A percentile compares a stretch with the other conserved stretches of the same genome.
Evolutionary conservation across 2,888 invertebrate species (phyloP).

Genomic region (Lypha dubia): DNA sequence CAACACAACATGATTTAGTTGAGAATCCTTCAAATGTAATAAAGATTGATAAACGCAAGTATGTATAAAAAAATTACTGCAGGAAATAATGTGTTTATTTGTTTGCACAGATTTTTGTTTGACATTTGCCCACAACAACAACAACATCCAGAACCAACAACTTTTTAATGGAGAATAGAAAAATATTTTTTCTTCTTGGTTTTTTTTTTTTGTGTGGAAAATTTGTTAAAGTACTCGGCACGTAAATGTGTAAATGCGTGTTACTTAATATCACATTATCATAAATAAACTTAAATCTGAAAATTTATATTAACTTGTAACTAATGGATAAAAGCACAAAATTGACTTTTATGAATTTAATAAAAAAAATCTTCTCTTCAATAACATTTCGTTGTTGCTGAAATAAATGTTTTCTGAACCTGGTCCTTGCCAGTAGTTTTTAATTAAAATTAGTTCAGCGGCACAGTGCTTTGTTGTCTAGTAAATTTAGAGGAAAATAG

Average conservation of each 20-base stretch:
- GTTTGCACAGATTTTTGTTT: background rate
- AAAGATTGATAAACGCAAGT: constrained; percentile 27
- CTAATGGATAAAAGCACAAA: background rate
- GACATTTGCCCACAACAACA: background rate
- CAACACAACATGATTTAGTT: constrained; percentile 39
- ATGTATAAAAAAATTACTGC: background rate
- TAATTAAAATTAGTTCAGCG: too few species aligned
- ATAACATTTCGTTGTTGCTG: too few species aligned
- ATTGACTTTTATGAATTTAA: too few species aligned
- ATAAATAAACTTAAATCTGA: background rate
- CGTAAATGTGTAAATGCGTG: constrained; percentile 1
- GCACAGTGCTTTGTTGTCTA: too few species aligned
- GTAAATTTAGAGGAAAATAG: too few species aligned
- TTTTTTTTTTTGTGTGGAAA: too few species aligned
- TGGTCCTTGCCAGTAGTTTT: too few species aligned
- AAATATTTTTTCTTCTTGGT: constrained; percentile 12
- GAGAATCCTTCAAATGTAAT: constrained; percentile 29
- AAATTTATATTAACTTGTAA: background rate
- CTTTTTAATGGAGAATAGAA: background rate
- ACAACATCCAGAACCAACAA: too few species aligned
- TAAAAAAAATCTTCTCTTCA: too few species aligned
- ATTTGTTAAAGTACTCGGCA: background rate
- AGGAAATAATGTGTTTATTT: constrained; percentile 30
- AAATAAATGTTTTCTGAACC: too few species aligned
- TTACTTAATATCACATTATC: constrained; percentile 24